Evolutionary conservation across 2,113 vertebrate genomes (phyloP).

Genomic region (Ceyx margarethae): DNA sequence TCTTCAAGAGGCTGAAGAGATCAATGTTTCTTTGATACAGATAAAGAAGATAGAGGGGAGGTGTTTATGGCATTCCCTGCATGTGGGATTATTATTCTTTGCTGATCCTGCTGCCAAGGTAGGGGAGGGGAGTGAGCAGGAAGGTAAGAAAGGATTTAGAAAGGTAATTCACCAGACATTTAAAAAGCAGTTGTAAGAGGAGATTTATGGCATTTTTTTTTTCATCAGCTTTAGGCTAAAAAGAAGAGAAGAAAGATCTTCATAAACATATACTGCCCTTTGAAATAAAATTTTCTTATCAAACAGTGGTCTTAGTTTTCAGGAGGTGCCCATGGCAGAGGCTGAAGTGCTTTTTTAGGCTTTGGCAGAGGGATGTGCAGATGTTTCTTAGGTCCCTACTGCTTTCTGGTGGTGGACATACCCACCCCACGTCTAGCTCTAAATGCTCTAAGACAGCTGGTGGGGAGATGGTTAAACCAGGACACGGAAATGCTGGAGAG

Average conservation of each 20-base stretch:
- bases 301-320: not conserved
- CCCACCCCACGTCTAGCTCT: not conserved
- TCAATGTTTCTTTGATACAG: conserved; percentile 20
- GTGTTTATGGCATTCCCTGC: not conserved
- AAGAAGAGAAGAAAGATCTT: not conserved
- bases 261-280: not conserved
- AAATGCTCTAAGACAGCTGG: not conserved
- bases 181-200: not conserved
- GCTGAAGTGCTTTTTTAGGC: not conserved
- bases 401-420: not conserved
- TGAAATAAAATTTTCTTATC: not conserved
- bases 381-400: not conserved
- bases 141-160: not conserved
- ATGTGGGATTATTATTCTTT: not conserved
- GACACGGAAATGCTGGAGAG: not conserved
- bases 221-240: not conserved
- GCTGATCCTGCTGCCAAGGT: not conserved
- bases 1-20: conserved; percentile 20
- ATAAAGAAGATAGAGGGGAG: conserved; percentile 1
- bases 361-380: not conserved
- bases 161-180: not conserved
- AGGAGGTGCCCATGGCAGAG: rapidly evolving
- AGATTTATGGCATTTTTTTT: not conserved
- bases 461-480: not conserved
- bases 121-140: not conserved